These are phyloP conservation scores for Chaenogobius annularis DNA, from an alignment of 2,113 vertebrate species.

Conservation along the genomic window DNA sequence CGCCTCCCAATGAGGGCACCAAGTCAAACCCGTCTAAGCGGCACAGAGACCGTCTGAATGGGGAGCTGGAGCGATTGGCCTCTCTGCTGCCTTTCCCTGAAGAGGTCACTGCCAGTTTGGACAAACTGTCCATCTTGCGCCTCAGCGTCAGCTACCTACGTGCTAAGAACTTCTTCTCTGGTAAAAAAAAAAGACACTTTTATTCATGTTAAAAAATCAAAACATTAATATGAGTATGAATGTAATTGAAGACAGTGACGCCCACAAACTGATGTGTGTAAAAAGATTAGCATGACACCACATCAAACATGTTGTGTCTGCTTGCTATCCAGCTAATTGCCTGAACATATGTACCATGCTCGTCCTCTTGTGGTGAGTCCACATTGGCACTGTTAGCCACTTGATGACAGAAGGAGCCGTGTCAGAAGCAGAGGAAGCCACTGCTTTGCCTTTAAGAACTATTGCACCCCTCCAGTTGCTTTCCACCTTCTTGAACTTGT, in stretches of 20 bases:
- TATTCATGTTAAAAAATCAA: not conserved
- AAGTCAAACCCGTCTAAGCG: slow-evolving; percentile 84
- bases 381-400: not conserved
- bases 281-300: not conserved
- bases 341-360: not conserved
- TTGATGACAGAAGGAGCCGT: not conserved
- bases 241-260: not conserved
- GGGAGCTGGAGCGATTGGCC: slow-evolving; percentile 79
- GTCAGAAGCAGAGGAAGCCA: not conserved
- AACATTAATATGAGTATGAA: not conserved
- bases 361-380: not conserved
- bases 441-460: not conserved
- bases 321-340: not conserved
- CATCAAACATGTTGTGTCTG: not conserved
- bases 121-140: slow-evolving; percentile 82
- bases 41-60: slow-evolving; percentile 80
- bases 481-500: slow-evolving; percentile 22
- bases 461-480: not conserved
- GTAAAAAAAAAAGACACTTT: slow-evolving; percentile 47
- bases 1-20: slow-evolving; percentile 53
- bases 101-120: slow-evolving; percentile 76
- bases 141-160: slow-evolving; percentile 82
- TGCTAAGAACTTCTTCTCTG: slow-evolving; percentile 80
- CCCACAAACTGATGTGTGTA: not conserved
- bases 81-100: slow-evolving; percentile 79